Base-by-base conservation (phyloP, 2,113 vertebrate genomes). In the Phalacrocorax aristotelis region DNA sequence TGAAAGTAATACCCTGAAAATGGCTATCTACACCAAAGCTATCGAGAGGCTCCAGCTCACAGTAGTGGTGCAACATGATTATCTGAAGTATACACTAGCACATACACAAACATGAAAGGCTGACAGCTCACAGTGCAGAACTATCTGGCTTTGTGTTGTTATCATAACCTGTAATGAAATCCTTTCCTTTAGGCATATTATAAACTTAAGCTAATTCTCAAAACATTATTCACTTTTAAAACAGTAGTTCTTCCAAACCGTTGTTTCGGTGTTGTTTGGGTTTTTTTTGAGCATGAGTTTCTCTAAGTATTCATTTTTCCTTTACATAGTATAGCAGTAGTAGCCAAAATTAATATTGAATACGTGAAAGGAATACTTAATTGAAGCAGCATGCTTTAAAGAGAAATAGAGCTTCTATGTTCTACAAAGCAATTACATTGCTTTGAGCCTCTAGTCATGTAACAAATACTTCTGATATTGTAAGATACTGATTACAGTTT, bases 311-410 rank as follows among this genome's bases (percentile, higher is more conserved):
- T 90, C 34, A 13, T 72, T 83, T 82, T 82, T 54, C 34, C 58
- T 93, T 74, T 66, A 62, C 12, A 15, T 4, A 55, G 15, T 19
- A 44, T 1, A 89, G 79, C 22, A 62, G 16, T 13, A 79, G 68
- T 30, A 93, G 48, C 27, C 60, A 93, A 57, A 96, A 69, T 84
- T 36, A 97, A 96, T 93, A 93, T 11, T 94, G 91, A 96, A 95
- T 92, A 75, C 19, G 71, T 25, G 3, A 86, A 95, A 88, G 40
- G 80, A 96, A 94, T 93, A 84, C 11, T 96, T 92, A 93, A 96
- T 74, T 87, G 84, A 48, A 60, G 48, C 71, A 90, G 94, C 44
- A 42, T 78, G 69, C 34, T 93, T 93, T 91, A 97, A 95, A 74
- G 66, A 70, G 71, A 82, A 85, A 87, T 36, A 26, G 20, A 89